Evolutionary conservation across 2,797 vertebrate genomes (phyloP), one percentile per base, ranked within the genome.

Genomic region (Sebastes kiyomatsui): DNA sequence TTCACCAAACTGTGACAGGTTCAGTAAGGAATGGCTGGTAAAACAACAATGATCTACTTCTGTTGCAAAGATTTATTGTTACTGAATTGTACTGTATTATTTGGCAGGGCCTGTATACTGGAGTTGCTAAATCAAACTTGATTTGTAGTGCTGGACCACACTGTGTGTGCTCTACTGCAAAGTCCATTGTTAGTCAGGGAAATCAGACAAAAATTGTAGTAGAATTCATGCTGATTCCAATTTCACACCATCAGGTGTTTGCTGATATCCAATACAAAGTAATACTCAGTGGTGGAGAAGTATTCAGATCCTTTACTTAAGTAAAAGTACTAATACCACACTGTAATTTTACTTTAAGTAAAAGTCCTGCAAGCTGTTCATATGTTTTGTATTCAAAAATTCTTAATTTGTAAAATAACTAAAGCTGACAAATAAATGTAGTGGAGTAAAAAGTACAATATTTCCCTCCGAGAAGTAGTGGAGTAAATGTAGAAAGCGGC

Each of bases 401-500:
- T 49, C 16, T 49, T 49, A 49, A 49, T 49, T 49, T 49, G 46
- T 49, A 49, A 49, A 49, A 4, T 49, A 20, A 8, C 18, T 49
- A 49, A 20, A 49, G 46, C 46, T 49, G 46, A 49, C 0, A 4
- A 49, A 49, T 49, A 49, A 49, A 49, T 49, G 46, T 49, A 49
- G 46, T 20, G 46, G 46, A 49, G 46, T 49, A 8, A 49, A 49
- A 49, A 49, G 46, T 49, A 49, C 46, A 49, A 49, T 49, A 46
- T 49, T 49, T 49, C 46, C 46, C 46, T 49, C 46, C 2, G 46
- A 49, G 46, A 49, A 49, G 18, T 8, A 49, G 16, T 49, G 46
- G 46, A 0, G 0, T 49, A 49, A 49, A 49, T 1, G 46, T 1
- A 49, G 46, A 49, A 49, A 49, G 46, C 0, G 46, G 18, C 18